Conservation (phyloP, 2,113 vertebrate species). For the Peromyscus leucopus region DNA sequence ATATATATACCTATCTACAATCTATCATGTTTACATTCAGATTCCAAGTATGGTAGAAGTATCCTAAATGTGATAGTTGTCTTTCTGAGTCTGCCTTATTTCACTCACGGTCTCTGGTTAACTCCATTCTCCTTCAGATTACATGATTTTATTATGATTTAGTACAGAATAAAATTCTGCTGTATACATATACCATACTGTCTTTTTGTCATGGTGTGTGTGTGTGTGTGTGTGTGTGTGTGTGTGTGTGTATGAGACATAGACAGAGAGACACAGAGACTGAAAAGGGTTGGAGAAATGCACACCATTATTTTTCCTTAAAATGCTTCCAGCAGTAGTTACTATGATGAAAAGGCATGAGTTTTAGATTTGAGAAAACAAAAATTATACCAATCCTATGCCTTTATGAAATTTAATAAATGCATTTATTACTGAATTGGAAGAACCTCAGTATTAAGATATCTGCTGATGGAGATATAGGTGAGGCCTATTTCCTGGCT, state of each 20-base stretch:
- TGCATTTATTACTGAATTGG: neutral
- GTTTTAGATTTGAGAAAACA: neutral
- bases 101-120: neutral
- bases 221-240: too few relatives aligned
- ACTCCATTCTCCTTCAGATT: neutral
- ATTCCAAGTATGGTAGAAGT: neutral
- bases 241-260: too few relatives aligned
- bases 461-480: neutral
- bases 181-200: neutral
- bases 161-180: neutral
- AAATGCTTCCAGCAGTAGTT: neutral
- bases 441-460: neutral
- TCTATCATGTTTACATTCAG: neutral
- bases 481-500: neutral
- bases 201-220: neutral
- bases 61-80: neutral
- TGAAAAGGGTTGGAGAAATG: neutral
- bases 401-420: neutral
- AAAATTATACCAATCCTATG: neutral
- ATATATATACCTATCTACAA: neutral
- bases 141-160: neutral
- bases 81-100: neutral
- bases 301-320: neutral
- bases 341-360: neutral
- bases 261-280: too few relatives aligned